Base-by-base conservation (phyloP, 2,113 vertebrate species). In the Sinocyclocheilus anshuiensis region DNA sequence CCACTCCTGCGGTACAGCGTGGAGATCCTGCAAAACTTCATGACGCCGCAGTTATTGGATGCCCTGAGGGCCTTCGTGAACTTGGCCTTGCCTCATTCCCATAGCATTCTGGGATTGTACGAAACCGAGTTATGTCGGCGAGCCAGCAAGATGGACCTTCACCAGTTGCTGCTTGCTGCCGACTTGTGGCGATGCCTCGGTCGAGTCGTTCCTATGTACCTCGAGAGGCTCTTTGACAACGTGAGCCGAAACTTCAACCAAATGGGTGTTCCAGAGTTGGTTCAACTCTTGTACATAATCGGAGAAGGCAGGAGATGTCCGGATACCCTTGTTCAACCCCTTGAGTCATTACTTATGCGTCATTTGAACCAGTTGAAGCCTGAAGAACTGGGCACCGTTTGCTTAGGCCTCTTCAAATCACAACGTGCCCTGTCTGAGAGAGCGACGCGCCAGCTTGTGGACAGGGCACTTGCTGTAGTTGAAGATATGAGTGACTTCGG, bases 341-440 rank as follows among this genome's bases (percentile, higher is more conserved):
- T 99, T 29, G 96, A 98, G 91, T 89, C 90, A 2, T 83, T 93
- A 12, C 92, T 99, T 6, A 85, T 96, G 90, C 92, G 89, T 55
- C 87, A 97, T 88, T 79, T 98, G 79, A 91, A 95, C 1, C 79
- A 91, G 13, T 91, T 99, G 75, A 93, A 91, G 85, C 88, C 97
- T 20, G 98, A 99, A 89, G 98, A 99, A 91, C 69, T 97, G 74
- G 97, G 97, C 0, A 24, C 94, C 0, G 22, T 98, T 86, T 98
- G 96, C 89, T 53, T 99, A 53, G 97, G 95, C 1, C 95, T 97
- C 85, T 99, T 99, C 90, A 99, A 99, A 90, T 95, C 97, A 10
- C 91, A 95, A 86, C 95, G 93, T 0, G 89, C 86, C 0, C 84
- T 99, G 13, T 96, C 97, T 0, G 93, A 93, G 2, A 85, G 87